Conservation (phyloP, 2,888 invertebrate species). For the Cheiracanthium punctorium region DNA sequence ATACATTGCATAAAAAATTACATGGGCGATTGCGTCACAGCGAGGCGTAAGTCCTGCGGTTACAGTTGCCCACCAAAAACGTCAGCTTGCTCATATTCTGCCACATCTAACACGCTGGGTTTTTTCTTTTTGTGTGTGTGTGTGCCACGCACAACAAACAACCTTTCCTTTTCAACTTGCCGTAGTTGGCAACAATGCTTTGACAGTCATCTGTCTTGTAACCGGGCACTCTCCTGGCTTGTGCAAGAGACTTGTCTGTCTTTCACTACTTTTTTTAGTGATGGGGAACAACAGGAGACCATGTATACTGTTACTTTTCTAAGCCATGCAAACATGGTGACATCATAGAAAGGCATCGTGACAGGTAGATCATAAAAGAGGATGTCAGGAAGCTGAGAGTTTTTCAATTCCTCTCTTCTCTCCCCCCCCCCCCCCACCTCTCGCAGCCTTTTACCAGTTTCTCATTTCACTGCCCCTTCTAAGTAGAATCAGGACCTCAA, state of each 20-base stretch:
- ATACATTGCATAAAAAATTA: no score
- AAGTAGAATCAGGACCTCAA: no score
- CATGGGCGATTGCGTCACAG: no score
- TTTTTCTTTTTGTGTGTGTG: no score
- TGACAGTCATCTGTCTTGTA: constrained; percentile 54
- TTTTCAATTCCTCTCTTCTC: constrained; percentile 17
- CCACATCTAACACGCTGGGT: constrained; percentile 54
- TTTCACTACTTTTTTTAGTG: no score
- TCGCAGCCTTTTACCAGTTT: no score
- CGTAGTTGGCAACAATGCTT: constrained; percentile 6
- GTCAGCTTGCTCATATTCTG: constrained; percentile 62
- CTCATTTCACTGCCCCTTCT: no score
- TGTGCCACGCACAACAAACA: constrained; percentile 48
- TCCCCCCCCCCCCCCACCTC: no score
- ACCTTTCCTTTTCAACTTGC: constrained; percentile 27
- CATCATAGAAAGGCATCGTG: constrained; percentile 16
- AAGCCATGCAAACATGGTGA: constrained; percentile 39
- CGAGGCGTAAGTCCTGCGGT: constrained; percentile 14
- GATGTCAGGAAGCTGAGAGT: constrained; percentile 24
- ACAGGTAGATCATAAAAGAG: constrained; percentile 48
- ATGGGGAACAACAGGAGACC: background rate
- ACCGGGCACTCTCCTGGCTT: constrained; percentile 30
- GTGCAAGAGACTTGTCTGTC: no score
- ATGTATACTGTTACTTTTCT: constrained; percentile 41
- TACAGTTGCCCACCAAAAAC: constrained; percentile 1